Percentiles rank a stretch among this genome's conserved stretches.
Evolutionary conservation across 2,113 vertebrate genomes (phyloP).

Genomic region (Menura novaehollandiae): DNA sequence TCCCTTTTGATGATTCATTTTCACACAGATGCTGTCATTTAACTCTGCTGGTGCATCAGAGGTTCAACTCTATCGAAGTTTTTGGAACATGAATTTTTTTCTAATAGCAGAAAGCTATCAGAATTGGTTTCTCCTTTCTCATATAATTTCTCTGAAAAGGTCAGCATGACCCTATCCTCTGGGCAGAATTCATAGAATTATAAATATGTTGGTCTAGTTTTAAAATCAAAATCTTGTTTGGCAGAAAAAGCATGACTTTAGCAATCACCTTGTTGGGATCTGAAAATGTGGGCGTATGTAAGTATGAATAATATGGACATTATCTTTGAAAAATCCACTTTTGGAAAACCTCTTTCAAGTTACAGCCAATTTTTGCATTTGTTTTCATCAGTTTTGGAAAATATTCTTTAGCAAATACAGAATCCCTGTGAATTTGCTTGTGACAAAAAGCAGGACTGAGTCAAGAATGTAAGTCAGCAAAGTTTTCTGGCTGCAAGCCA

Average conservation of each 20-base stretch:
- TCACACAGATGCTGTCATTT: background rate
- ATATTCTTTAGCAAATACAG: background rate
- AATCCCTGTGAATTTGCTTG: background rate
- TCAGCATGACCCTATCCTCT: slow-evolving; percentile 7
- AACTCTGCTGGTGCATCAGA: background rate
- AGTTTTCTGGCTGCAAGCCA: background rate
- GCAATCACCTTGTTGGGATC: background rate
- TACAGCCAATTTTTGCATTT: background rate
- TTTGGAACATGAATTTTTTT: background rate
- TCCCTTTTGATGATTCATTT: slow-evolving; percentile 3
- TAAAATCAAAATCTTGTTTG: background rate
- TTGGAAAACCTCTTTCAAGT: background rate
- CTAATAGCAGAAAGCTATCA: background rate
- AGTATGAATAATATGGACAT: background rate
- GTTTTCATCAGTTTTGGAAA: background rate
- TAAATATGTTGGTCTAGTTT: background rate
- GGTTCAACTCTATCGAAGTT: background rate
- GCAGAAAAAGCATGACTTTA: slow-evolving; percentile 1
- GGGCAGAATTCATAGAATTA: background rate
- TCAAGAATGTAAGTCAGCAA: background rate
- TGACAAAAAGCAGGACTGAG: background rate
- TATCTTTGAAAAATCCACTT: background rate
- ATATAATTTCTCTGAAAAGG: slow-evolving; percentile 48
- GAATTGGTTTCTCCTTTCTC: background rate
- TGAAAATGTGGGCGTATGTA: background rate